Evolutionary conservation across 64 coral and sea anemone species (phyloP).

Genomic region (Hydrozoanthus tunicans): DNA sequence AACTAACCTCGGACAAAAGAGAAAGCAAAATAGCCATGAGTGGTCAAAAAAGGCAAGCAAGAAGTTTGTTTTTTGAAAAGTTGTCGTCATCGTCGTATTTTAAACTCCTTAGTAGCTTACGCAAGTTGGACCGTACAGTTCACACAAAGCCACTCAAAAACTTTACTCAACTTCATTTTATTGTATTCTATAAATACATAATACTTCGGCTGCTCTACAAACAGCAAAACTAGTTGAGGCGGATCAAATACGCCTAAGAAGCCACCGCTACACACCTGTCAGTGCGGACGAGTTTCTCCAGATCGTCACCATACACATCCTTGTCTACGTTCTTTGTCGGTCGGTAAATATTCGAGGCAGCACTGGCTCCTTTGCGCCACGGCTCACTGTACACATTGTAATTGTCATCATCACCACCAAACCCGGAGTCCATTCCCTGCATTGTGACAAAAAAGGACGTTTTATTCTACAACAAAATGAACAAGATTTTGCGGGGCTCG

Average conservation of each 20-base stretch:
- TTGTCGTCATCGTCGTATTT: too few species aligned
- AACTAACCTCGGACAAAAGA: too few species aligned
- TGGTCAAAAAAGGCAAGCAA: too few species aligned
- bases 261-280: constrained; percentile 54
- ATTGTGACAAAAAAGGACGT: background rate
- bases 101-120: too few species aligned
- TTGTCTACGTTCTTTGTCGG: constrained; percentile 91
- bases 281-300: constrained; percentile 91
- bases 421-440: constrained; percentile 93
- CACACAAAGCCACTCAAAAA: too few species aligned
- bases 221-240: background rate
- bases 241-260: too few species aligned
- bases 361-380: constrained; percentile 87
- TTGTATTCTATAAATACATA: background rate
- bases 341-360: constrained; percentile 87
- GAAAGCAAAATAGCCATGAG: too few species aligned
- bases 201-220: background rate
- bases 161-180: too few species aligned
- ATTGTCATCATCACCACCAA: constrained; percentile 86
- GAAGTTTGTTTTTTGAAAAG: too few species aligned
- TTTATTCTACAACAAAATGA: background rate
- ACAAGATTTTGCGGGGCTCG: too few species aligned
- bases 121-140: too few species aligned
- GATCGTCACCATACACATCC: constrained; percentile 95
- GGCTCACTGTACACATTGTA: constrained; percentile 98